Percentiles rank a stretch among this genome's conserved stretches.
Conservation (phyloP, 2,113 vertebrate species). For the Callorhinus ursinus region DNA sequence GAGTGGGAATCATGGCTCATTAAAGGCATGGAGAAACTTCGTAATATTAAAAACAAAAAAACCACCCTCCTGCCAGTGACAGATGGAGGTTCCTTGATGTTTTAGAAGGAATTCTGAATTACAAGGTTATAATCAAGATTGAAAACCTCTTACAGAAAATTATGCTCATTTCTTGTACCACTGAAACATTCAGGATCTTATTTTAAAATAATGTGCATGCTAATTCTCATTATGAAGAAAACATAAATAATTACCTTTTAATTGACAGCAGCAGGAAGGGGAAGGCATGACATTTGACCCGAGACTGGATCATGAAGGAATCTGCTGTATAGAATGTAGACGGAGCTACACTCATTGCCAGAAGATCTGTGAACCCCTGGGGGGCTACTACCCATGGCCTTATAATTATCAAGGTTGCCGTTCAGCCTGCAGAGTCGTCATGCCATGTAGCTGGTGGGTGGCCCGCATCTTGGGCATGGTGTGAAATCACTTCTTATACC, state of each 20-base stretch:
- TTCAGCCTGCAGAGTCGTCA: constrained; percentile 92
- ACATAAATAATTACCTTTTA: constrained; percentile 53
- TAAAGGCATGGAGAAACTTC: constrained; percentile 8
- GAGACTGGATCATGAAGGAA: constrained; percentile 94
- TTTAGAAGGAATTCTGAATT: constrained; percentile 30
- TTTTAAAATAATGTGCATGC: neutral
- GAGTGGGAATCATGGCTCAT: neutral
- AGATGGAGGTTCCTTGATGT: neutral
- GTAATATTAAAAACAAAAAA: neutral
- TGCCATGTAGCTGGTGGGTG: constrained; percentile 98
- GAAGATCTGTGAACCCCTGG: constrained; percentile 93
- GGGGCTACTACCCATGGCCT: constrained; percentile 92
- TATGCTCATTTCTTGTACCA: neutral
- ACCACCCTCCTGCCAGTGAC: neutral
- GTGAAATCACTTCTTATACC: constrained; percentile 74
- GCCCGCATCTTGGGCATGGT: constrained; percentile 94
- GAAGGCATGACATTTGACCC: constrained; percentile 94
- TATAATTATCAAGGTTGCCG: constrained; percentile 95
- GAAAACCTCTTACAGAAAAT: neutral
- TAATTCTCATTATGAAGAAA: neutral
- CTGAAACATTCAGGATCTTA: neutral
- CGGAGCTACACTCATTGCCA: constrained; percentile 95
- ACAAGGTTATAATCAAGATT: neutral
- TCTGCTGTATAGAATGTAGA: constrained; percentile 95
- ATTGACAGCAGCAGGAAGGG: constrained; percentile 89